phyloP scores from a whole-genome alignment of 1,140 invertebrate genomes.

The Temnothorax nylanderi region DNA sequence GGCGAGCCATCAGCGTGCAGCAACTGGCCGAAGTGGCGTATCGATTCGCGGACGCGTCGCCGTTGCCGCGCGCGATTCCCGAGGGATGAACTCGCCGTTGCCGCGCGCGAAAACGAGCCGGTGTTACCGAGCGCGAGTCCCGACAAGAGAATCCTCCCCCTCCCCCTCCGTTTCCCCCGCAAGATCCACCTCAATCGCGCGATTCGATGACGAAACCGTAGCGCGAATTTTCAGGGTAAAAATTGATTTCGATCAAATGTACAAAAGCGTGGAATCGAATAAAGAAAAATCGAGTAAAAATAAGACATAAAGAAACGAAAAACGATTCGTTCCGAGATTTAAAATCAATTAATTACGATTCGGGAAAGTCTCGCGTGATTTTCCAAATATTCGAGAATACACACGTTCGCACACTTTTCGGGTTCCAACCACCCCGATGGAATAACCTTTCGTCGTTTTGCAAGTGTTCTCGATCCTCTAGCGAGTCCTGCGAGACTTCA shows the following conservation, averaged over 20 bases:
- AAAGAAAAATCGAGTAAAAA: no score
- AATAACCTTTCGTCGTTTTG: background rate
- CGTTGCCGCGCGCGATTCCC: constrained; percentile 31
- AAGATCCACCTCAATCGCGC: background rate
- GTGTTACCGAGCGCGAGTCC: background rate
- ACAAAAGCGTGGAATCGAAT: background rate
- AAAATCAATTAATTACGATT: background rate
- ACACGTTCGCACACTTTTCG: no score
- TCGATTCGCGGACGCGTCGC: constrained; percentile 38
- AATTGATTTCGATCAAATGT: background rate
- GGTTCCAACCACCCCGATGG: background rate
- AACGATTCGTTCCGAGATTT: background rate
- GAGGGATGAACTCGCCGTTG: constrained; percentile 20
- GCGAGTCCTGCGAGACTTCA: background rate
- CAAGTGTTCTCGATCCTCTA: background rate
- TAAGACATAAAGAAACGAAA: background rate
- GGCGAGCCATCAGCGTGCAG: constrained; percentile 11
- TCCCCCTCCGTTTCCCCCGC: background rate
- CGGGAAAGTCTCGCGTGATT: background rate
- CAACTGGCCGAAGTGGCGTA: constrained; percentile 45
- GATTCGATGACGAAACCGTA: background rate
- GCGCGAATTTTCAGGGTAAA: background rate
- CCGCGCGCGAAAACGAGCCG: background rate
- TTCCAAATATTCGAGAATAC: background rate
- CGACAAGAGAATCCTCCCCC: background rate